Percentiles rank a stretch among this genome's conserved stretches.
phyloP scores from a whole-genome alignment of 1,140 invertebrate genomes.

The Hermetia illucens region DNA sequence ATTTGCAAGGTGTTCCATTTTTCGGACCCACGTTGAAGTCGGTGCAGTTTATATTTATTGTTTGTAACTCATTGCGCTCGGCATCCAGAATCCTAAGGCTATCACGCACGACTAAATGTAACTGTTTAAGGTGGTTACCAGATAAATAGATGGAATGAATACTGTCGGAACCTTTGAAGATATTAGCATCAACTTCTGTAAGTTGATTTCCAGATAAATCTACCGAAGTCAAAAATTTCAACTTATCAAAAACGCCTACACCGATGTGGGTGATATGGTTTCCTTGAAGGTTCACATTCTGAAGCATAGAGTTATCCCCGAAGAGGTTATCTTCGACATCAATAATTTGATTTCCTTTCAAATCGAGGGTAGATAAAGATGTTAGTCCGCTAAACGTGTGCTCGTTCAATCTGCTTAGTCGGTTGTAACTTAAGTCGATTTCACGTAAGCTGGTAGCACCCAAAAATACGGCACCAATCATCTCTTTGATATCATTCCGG shows the following conservation, averaged over 20 bases:
- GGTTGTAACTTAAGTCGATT: constrained; percentile 21
- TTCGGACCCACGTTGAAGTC: constrained; percentile 21
- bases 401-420: constrained; percentile 15
- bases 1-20: constrained; percentile 18
- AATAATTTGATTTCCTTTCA: constrained; percentile 16
- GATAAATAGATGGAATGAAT: constrained; percentile 19
- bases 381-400: constrained; percentile 21
- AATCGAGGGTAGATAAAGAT: constrained; percentile 16
- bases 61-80: too few species aligned
- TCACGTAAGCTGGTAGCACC: constrained; percentile 20
- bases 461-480: constrained; percentile 23
- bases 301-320: constrained; percentile 20
- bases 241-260: constrained; percentile 20
- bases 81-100: too few species aligned
- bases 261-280: constrained; percentile 17
- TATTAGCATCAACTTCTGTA: constrained; percentile 18
- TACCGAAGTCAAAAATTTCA: constrained; percentile 20
- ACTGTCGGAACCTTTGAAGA: constrained; percentile 17
- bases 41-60: constrained; percentile 21
- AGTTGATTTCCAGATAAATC: constrained; percentile 21
- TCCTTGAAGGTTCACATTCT: constrained; percentile 17
- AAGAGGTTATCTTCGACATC: constrained; percentile 20
- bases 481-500: constrained; percentile 22
- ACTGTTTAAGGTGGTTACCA: constrained; percentile 13
- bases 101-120: too few species aligned